These are phyloP conservation scores for Mesorhabditis belari DNA, from an alignment of 2,888 invertebrate species.

Conservation along the genomic window DNA sequence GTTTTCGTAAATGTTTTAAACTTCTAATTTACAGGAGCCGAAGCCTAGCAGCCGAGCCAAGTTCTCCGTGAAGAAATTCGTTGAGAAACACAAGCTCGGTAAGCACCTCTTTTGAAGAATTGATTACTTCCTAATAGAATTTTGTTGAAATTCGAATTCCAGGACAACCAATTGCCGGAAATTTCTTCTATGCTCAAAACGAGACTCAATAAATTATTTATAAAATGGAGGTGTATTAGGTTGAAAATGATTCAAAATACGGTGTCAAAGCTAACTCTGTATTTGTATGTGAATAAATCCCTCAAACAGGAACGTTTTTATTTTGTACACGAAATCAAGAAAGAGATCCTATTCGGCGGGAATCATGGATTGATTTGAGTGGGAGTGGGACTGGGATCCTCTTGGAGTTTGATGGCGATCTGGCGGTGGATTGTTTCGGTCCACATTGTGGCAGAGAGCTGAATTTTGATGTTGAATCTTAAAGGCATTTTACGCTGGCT, in stretches of 20 bases:
- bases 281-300: too few species aligned
- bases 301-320: too few species aligned
- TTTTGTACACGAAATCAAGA: too few species aligned
- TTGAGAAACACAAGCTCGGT: conserved; percentile 52
- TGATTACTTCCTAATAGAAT: not conserved
- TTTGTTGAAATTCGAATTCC: conserved; percentile 7
- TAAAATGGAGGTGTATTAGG: too few species aligned
- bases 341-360: too few species aligned
- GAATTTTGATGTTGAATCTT: too few species aligned
- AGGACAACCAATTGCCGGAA: conserved; percentile 51
- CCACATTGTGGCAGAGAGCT: not conserved
- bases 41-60: conserved; percentile 48
- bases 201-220: conserved; percentile 25
- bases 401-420: not conserved
- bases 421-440: not conserved
- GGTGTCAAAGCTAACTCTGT: too few species aligned
- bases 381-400: not conserved
- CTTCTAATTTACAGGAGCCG: conserved; percentile 28
- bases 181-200: conserved; percentile 50
- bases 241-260: too few species aligned
- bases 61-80: conserved; percentile 51
- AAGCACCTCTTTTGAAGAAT: not conserved
- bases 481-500: too few species aligned
- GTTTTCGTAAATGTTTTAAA: too few species aligned
- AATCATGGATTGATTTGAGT: too few species aligned